phyloP scores from a whole-genome alignment of 1,140 invertebrate genomes.

The Nasonia longicornis region DNA sequence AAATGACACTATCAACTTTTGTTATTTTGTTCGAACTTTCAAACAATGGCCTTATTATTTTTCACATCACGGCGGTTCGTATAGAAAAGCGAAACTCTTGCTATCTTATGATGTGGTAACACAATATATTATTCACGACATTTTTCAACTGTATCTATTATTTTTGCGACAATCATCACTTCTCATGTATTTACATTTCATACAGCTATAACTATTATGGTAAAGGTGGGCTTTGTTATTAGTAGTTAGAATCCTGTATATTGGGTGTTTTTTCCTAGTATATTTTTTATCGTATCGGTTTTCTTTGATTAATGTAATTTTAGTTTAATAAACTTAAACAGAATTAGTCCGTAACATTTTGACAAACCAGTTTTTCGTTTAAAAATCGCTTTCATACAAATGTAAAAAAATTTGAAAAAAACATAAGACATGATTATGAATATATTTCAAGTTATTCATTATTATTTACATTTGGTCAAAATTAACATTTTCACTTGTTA shows the following conservation, averaged over 20 bases:
- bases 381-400: background rate
- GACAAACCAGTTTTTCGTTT: background rate
- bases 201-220: constrained; percentile 38
- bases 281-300: constrained; percentile 16
- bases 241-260: constrained; percentile 46
- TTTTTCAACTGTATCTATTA: constrained; percentile 22
- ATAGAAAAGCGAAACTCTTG: background rate
- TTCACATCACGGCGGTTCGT: background rate
- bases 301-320: constrained; percentile 27
- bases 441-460: background rate
- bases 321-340: constrained; percentile 35
- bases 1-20: background rate
- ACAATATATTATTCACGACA: background rate
- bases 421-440: background rate
- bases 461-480: background rate
- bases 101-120: background rate
- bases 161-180: constrained; percentile 35
- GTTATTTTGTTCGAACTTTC: background rate
- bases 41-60: background rate
- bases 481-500: background rate
- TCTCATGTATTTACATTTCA: constrained; percentile 33
- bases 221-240: constrained; percentile 44
- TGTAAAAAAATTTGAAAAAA: background rate
- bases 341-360: background rate
- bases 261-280: constrained; percentile 37